Evolutionary conservation across 2,113 vertebrate species (phyloP), one percentile per base, ranked within the genome.

Genomic region (Riparia riparia): DNA sequence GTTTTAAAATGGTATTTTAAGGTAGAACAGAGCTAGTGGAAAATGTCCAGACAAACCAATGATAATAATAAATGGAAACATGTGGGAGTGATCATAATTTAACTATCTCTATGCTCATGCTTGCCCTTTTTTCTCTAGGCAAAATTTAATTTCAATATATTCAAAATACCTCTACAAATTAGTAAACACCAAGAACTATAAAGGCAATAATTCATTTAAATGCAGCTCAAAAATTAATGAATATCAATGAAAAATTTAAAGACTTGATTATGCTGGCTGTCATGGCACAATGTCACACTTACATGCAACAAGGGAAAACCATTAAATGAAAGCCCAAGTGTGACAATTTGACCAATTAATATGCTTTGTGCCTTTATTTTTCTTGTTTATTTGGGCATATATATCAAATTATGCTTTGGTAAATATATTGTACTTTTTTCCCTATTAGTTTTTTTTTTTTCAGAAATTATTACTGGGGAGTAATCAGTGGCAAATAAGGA

Each of bases 181-280:
- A 70, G 3, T 31, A 81, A 69, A 51, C 17, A n/a, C 2, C 19
- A 31, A 49, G 2, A 79, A 63, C 4, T 29, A 4, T n/a, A 65
- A 77, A 72, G 11, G 2, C 7, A 65, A 44, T 5, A 12, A 65
- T 51, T 57, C 5, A 56, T 34, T 61, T 58, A 78, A 68, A 51
- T 25, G 12, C 2, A 81, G 12, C 4, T 73, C 28, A 80, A 68
- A 77, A 47, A 63, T 37, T 57, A 88, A 61, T 56, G 61, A 39
- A 51, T 3, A 2, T 42, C 5, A 69, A 60, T 10, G 14, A 54
- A 65, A 81, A 64, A 41, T 14, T 8, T 51, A 60, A 37, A 47
- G 4, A 50, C 29, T 32, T 63, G 4, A 39, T 57, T 70, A 42
- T 0, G 0, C 11, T 65, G 26, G 6, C 15, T 69, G 7, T 47